Evolutionary conservation across 2,797 vertebrate genomes (phyloP).

Genomic region (Phataginus tricuspis): DNA sequence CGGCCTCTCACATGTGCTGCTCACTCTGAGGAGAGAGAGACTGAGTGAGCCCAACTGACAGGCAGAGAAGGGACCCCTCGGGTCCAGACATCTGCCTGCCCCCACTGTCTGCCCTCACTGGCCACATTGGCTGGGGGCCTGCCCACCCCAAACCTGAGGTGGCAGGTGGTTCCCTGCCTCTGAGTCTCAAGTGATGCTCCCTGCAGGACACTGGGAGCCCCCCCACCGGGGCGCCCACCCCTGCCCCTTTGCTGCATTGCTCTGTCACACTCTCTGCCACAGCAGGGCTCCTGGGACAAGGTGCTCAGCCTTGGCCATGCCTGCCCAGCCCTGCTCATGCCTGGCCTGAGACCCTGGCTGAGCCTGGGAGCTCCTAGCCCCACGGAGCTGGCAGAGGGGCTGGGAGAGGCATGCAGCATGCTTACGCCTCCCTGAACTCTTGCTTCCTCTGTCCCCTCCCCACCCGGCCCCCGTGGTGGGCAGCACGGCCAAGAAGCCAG

Average conservation of each 20-base stretch:
- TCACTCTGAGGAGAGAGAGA: background rate
- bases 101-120: too few relatives aligned
- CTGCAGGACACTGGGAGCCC: background rate
- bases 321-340: background rate
- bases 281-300: too few relatives aligned
- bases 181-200: background rate
- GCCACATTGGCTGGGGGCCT: background rate
- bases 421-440: rapidly evolving
- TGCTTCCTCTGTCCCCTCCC: rapidly evolving
- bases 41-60: background rate
- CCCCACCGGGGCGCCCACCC: too few relatives aligned
- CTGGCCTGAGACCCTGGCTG: background rate
- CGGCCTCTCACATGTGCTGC: rapidly evolving
- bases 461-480: rapidly evolving
- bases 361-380: background rate
- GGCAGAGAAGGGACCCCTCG: background rate
- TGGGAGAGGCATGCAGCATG: too few relatives aligned
- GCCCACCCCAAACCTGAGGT: too few relatives aligned
- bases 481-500: background rate
- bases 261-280: too few relatives aligned
- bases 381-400: rapidly evolving
- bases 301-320: rapidly evolving
- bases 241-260: rapidly evolving
- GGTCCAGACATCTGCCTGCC: background rate
- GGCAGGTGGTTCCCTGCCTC: too few relatives aligned